Conservation (phyloP, 2,113 vertebrate genomes). For the Stictonetta naevosa region DNA sequence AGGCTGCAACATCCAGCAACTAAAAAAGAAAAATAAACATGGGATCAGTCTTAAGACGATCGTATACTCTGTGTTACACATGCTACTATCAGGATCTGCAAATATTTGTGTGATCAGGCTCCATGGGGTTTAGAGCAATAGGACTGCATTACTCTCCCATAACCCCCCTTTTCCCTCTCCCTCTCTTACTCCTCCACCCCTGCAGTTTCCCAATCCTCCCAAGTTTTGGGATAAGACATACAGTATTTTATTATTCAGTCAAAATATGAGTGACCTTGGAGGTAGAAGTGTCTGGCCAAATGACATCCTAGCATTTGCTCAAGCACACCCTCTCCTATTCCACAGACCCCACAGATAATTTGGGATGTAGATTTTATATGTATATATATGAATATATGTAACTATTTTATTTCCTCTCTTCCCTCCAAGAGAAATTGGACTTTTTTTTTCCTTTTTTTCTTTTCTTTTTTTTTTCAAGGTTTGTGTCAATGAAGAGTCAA, state of each 20-base stretch:
- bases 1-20: constrained; percentile 23
- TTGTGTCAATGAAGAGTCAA: constrained; percentile 33
- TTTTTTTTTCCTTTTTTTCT: neutral
- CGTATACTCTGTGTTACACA: constrained; percentile 7
- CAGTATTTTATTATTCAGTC: constrained; percentile 48
- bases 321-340: constrained; percentile 26
- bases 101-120: constrained; percentile 64
- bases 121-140: constrained; percentile 32
- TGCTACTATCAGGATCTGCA: constrained; percentile 36
- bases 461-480: neutral
- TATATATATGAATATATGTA: constrained; percentile 18
- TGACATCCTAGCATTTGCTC: constrained; percentile 32
- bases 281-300: constrained; percentile 57
- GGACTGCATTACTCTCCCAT: neutral
- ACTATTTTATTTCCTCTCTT: neutral
- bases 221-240: constrained; percentile 36
- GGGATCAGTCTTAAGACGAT: neutral
- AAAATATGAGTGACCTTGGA: constrained; percentile 68
- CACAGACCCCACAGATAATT: neutral
- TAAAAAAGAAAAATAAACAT: constrained; percentile 45
- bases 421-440: neutral
- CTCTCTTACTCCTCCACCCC: constrained; percentile 16
- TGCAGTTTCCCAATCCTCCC: constrained; percentile 44
- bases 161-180: neutral
- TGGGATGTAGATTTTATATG: constrained; percentile 7